phyloP scores from a whole-genome alignment of 2,797 vertebrate genomes.

The Tragelaphus oryx region DNA sequence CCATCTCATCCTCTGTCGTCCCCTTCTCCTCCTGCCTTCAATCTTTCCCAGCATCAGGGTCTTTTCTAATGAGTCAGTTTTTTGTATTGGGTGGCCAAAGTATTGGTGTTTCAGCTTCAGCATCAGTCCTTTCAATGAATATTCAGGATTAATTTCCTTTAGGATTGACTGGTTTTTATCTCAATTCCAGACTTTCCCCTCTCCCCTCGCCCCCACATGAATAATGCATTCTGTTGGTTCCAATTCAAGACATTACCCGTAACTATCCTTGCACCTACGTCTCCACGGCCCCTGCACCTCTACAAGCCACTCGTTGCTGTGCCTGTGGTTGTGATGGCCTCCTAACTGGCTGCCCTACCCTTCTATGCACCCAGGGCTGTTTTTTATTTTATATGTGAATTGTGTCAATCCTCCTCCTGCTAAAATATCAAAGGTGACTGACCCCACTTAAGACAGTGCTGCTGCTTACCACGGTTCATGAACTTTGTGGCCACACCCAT shows the following conservation, averaged over 20 bases:
- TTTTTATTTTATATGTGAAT: neutral
- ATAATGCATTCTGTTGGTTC: neutral
- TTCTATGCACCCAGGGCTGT: neutral
- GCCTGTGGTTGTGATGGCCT: too few species aligned
- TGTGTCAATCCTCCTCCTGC: neutral
- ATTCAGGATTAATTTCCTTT: neutral
- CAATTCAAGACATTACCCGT: neutral
- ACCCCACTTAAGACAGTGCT: neutral
- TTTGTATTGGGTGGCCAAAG: neutral
- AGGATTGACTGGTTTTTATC: neutral
- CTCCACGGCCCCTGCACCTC: neutral
- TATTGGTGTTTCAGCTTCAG: neutral
- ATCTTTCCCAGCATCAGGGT: neutral
- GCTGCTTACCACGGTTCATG: neutral
- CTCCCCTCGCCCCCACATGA: neutral
- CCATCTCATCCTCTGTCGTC: too few species aligned
- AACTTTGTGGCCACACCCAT: fast-evolving
- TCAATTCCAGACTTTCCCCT: neutral
- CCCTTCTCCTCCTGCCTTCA: too few species aligned
- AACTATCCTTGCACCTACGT: neutral
- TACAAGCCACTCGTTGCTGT: neutral
- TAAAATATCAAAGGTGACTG: neutral
- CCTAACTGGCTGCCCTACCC: neutral
- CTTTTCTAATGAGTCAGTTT: neutral
- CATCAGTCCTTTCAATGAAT: neutral